Conservation (phyloP, 2,888 invertebrate genomes). For the Physocephala rufipes region DNA sequence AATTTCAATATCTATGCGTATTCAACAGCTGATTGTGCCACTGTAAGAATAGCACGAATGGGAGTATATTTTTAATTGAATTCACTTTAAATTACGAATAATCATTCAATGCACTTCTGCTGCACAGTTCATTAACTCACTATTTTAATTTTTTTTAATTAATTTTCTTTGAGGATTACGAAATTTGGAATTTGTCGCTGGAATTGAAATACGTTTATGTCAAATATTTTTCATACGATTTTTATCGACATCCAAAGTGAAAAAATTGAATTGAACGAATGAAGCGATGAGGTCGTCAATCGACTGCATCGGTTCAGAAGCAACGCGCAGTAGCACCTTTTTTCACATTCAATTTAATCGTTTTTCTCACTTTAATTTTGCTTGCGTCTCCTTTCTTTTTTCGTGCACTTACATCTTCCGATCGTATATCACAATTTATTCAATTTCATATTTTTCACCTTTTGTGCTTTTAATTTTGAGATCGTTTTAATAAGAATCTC, state of each 20-base stretch:
- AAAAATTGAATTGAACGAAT: slow-evolving; percentile 23
- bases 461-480: not conserved
- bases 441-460: not conserved
- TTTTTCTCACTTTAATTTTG: slow-evolving; percentile 14
- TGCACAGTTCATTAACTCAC: not conserved
- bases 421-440: not conserved
- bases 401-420: not conserved
- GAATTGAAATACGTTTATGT: not conserved
- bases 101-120: not conserved
- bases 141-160: slow-evolving; percentile 1
- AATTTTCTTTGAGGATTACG: slow-evolving; percentile 11
- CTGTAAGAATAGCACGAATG: too few species aligned
- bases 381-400: not conserved
- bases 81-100: not conserved
- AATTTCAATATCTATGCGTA: not conserved
- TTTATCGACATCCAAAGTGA: not conserved
- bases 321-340: slow-evolving; percentile 32
- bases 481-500: not conserved
- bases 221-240: not conserved
- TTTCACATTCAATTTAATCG: slow-evolving; percentile 20
- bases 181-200: not conserved
- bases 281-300: too few species aligned
- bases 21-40: not conserved
- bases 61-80: not conserved
- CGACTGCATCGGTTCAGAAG: slow-evolving; percentile 15